Evolutionary conservation across 1,140 invertebrate species (phyloP).

Genomic region (Zaprionus capensis): DNA sequence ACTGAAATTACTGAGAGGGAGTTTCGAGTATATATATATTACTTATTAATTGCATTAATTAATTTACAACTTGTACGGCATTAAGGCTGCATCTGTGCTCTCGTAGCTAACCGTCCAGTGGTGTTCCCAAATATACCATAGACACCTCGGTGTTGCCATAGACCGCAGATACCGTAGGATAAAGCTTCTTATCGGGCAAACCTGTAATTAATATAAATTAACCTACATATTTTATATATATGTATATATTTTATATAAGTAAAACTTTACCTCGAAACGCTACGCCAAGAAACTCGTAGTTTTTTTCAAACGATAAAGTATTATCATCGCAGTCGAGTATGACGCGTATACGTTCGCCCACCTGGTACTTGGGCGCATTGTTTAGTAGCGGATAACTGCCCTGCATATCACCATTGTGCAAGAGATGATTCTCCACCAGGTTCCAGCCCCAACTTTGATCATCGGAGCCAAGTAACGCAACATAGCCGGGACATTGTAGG

Average conservation of each 20-base stretch:
- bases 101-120: constrained; percentile 93
- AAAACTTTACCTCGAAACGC: constrained; percentile 94
- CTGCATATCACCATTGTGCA: constrained; percentile 98
- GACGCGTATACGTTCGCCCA: constrained; percentile 97
- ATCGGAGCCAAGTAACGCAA: constrained; percentile 96
- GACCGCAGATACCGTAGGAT: constrained; percentile 98
- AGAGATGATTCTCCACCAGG: constrained; percentile 97
- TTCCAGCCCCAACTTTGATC: constrained; percentile 99
- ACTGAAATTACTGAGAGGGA: constrained; percentile 36
- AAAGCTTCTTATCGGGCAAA: constrained; percentile 96
- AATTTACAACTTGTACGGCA: constrained; percentile 69
- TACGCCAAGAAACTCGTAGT: constrained; percentile 99
- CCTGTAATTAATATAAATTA: constrained; percentile 86
- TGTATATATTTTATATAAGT: background rate
- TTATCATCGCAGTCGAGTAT: constrained; percentile 99
- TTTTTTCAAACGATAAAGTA: constrained; percentile 98
- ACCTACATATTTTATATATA: background rate
- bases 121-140: constrained; percentile 98
- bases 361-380: constrained; percentile 99
- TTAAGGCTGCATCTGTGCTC: constrained; percentile 57
- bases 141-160: constrained; percentile 99
- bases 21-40: constrained; percentile 27
- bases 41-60: constrained; percentile 42
- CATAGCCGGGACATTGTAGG: constrained; percentile 96
- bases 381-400: constrained; percentile 98